A percentile compares a stretch with the other conserved stretches of the same genome.
phyloP scores from a whole-genome alignment of 1,140 invertebrate species.

The Sminthurinus signatus region DNA sequence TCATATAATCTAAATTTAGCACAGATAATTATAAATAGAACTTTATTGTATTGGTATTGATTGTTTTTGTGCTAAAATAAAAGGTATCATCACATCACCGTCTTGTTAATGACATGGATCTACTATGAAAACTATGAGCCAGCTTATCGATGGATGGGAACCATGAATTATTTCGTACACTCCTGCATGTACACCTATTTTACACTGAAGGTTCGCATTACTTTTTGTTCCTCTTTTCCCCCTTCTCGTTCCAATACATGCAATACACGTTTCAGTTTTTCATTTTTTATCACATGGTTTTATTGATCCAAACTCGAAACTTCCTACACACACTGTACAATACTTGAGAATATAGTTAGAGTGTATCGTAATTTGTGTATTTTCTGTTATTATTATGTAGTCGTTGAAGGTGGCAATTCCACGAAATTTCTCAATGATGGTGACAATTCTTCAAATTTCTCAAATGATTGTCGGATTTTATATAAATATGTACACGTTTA shows the following conservation, averaged over 20 bases:
- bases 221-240: too few species aligned
- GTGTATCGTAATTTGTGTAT: not conserved
- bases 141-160: constrained; percentile 26
- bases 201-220: constrained; percentile 23
- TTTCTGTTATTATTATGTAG: not conserved
- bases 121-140: constrained; percentile 26
- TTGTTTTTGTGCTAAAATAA: too few species aligned
- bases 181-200: constrained; percentile 34
- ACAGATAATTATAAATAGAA: too few species aligned
- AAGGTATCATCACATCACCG: constrained; percentile 29
- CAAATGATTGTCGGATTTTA: constrained; percentile 93
- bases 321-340: not conserved
- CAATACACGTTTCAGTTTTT: not conserved
- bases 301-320: not conserved
- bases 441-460: constrained; percentile 81
- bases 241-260: not conserved
- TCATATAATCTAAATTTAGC: too few species aligned
- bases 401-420: constrained; percentile 49
- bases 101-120: constrained; percentile 26
- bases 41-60: too few species aligned
- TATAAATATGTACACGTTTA: constrained; percentile 80
- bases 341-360: not conserved
- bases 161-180: constrained; percentile 39
- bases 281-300: too few species aligned
- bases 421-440: constrained; percentile 76